These are phyloP conservation scores for Nipponia nippon DNA, from an alignment of 2,113 vertebrate genomes.

Conservation along the genomic window DNA sequence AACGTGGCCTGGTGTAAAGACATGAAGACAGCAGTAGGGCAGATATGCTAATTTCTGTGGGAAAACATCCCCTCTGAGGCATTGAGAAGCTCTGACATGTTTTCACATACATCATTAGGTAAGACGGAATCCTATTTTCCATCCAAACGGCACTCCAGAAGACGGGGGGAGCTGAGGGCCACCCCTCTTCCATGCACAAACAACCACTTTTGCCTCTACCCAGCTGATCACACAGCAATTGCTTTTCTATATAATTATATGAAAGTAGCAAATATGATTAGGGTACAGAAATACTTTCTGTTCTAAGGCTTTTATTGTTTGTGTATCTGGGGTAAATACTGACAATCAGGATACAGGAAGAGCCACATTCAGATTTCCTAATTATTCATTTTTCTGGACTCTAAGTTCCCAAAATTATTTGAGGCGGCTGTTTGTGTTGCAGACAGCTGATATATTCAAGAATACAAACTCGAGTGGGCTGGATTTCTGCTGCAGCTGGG, in stretches of 20 bases:
- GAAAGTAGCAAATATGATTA: not conserved
- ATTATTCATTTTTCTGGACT: not conserved
- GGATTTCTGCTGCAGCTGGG: not conserved
- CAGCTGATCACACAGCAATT: not conserved
- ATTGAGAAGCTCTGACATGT: conserved; percentile 13
- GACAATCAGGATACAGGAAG: not conserved
- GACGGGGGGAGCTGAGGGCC: not conserved
- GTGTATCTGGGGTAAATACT: not conserved
- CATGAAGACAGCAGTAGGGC: not conserved
- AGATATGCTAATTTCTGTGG: conserved; percentile 40
- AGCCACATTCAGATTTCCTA: not conserved
- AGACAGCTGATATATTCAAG: not conserved
- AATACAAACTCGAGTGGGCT: not conserved
- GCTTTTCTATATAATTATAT: not conserved
- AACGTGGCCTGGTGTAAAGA: not conserved
- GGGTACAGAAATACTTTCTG: not conserved
- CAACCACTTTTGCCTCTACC: not conserved
- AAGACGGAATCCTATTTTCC: not conserved
- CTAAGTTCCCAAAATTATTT: not conserved
- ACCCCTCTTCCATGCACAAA: not conserved
- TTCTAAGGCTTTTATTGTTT: not conserved
- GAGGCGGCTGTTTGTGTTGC: not conserved
- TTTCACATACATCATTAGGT: conserved; percentile 28
- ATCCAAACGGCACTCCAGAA: not conserved
- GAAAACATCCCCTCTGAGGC: not conserved